Evolutionary conservation across 2,888 invertebrate genomes (phyloP).

Genomic region (Nephrotoma appendiculata): DNA sequence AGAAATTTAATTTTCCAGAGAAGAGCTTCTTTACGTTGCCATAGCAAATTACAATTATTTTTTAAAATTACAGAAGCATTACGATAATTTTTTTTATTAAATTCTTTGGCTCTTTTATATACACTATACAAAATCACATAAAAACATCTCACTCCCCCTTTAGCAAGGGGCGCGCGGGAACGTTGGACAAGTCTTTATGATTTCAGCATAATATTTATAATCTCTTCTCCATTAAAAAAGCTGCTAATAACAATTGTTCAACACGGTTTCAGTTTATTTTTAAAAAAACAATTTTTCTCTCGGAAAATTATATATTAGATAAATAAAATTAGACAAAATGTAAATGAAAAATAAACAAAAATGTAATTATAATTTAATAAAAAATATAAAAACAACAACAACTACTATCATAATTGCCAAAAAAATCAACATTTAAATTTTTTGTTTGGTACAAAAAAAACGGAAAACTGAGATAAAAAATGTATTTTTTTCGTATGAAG

Average conservation of each 20-base stretch:
- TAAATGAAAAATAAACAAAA: background rate
- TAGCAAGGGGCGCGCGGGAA: background rate
- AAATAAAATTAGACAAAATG: background rate
- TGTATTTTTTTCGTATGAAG: background rate
- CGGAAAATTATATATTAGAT: background rate
- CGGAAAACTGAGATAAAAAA: background rate
- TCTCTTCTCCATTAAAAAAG: background rate
- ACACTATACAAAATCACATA: background rate
- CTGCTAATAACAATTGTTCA: background rate
- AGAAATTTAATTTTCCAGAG: background rate
- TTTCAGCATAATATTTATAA: background rate
- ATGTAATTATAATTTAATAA: background rate
- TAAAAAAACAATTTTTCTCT: background rate
- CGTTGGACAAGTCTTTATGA: background rate
- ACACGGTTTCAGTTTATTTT: background rate
- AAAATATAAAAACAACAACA: background rate
- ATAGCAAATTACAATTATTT: background rate
- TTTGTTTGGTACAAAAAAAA: background rate
- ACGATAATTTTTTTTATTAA: background rate
- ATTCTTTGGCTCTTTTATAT: background rate
- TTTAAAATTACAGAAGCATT: background rate
- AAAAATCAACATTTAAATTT: background rate
- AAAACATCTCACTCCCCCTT: background rate
- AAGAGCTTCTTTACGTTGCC: background rate
- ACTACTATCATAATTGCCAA: background rate